Evolutionary conservation across 2,888 invertebrate genomes (phyloP), one percentile per base, ranked within the genome.

Genomic region (Melipona beecheii): DNA sequence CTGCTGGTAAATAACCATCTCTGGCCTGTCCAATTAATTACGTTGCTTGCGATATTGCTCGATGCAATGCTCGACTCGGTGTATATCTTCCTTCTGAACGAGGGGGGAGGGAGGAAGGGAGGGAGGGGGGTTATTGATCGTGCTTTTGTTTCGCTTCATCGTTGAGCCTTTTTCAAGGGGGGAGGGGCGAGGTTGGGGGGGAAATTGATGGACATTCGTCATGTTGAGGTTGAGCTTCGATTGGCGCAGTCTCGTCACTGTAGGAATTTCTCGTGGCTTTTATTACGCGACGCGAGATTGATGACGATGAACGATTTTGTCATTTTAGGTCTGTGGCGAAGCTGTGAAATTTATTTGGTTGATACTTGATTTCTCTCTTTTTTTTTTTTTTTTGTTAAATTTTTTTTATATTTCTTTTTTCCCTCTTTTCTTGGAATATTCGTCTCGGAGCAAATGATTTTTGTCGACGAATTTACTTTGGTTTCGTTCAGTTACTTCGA

Each of bases 1-100:
- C 36, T n/a, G 11, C 24, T 19, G 49, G 62, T 77, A 74, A 75
- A 74, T 68, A 56, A 24, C 70, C 64, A 3, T 36, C 9, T 27
- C 31, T 56, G n/a, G n/a, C 4, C 69, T 24, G 68, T 69, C 62
- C 81, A 75, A 81, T 83, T 76, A 83, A 83, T 83, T 81, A 64
- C 66, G 11, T 13, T 56, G 6, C 31, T 43, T 0, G 54, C 58
- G 72, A 78, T 78, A 78, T 50, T 50, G n/a, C 6, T n/a, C 3
- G 43, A 3, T 43, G 43, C 43, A 43, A 43, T 0, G n/a, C n/a
- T 43, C 5, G 50, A 62, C 2, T 24, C 19, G 11, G 43, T 50
- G 58, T 78, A 71, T 43, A 72, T 78, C 71, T 64, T 70, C 36
- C 13, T 21, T 60, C 31, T 6, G 36, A 58, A 43, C 50, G 52